Base-by-base conservation (phyloP, 2,113 vertebrate genomes). In the Pongo abelii region DNA sequence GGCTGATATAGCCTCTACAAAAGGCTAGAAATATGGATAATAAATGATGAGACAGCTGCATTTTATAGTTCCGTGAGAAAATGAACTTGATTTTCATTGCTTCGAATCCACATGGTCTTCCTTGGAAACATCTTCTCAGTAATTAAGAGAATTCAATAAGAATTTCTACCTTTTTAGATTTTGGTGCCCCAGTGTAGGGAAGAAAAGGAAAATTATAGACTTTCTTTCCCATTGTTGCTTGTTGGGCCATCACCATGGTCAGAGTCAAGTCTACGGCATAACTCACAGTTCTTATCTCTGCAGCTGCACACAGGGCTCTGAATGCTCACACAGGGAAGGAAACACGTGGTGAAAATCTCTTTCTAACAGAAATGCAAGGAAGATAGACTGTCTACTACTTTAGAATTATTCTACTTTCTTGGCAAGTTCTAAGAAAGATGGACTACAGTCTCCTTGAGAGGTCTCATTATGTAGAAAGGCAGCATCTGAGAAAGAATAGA, bases 1-100 rank as follows among this genome's bases (percentile, higher is more conserved):
- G 69, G 67, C 74, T 83, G 32, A 30, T 13, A 16, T 1, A 40
- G 35, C 30, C 4, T 50, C 27, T 61, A 88, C 27, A 32, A 67
- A 88, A 55, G 46, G 22, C 16, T 38, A 52, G 69, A 96, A 84
- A 52, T 43, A 52, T 32, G 48, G 11, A 8, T 61, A 69, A 85
- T 35, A 52, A 40, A 38, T 48, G 32, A 75, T 4, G 32, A 87
- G 40, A n/a, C 35, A n/a, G 20, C 6, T 50, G 27, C 27, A 61
- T 88, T 91, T 97, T 88, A 95, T 7, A 91, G 32, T 55, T 94
- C 57, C 27, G 35, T 46, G 55, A 94, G 72, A 77, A 97, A 97
- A 80, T 75, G 35, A 93, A 85, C 50, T 96, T 88, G 83, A 74
- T 93, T 93, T 91, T 81, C 91, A 94, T 67, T 46, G 18, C 32